Base-by-base conservation (phyloP, 2,797 vertebrate species). In the Lophotriccus pileatus region DNA sequence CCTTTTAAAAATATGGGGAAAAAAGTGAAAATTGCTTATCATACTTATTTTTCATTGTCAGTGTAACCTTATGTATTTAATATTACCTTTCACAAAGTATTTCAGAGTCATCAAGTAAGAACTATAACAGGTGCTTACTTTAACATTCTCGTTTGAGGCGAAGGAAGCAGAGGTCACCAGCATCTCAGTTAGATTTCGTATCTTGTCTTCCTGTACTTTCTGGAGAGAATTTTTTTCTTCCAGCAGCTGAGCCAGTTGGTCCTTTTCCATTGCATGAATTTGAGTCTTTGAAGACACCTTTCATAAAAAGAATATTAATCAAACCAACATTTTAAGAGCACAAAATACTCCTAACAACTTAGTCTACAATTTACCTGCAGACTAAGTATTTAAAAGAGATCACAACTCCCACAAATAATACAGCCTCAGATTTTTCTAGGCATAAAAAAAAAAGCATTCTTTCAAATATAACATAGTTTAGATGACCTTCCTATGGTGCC, bases 151-250 rank as follows among this genome's bases (percentile, higher is more conserved):
- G 34, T 96, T 96, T 14, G 93, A 64, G 25, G 63, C 84, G 87
- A 97, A 95, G 18, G 98, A 97, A 83, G 98, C 98, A 50, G 98
- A 98, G 3, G 99, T 99, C 75, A 99, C 99, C 6, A 99, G 95
- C 92, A 99, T 98, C 52, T 98, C 98, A 21, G 98, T 99, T 84
- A 99, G 94, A 72, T 99, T 99, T 50, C 85, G 97, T 94, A 99
- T 99, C 52, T 98, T 95, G 72, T 99, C 98, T 91, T 98, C 94
- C 43, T 99, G 99, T 11, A 99, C 98, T 95, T 98, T 98, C 96
- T 99, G 99, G 68, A 99, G 99, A 60, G 98, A 98, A 80, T 99
- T 98, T 90, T 99, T 99, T 93, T 99, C 99, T 78, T 99, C 98
- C 44, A 99, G 91, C 37, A 99, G 97, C 93, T 99, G 99, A 18